Conservation (phyloP, 92 coral and sea anemone species). For the Palythoa grandiflora region DNA sequence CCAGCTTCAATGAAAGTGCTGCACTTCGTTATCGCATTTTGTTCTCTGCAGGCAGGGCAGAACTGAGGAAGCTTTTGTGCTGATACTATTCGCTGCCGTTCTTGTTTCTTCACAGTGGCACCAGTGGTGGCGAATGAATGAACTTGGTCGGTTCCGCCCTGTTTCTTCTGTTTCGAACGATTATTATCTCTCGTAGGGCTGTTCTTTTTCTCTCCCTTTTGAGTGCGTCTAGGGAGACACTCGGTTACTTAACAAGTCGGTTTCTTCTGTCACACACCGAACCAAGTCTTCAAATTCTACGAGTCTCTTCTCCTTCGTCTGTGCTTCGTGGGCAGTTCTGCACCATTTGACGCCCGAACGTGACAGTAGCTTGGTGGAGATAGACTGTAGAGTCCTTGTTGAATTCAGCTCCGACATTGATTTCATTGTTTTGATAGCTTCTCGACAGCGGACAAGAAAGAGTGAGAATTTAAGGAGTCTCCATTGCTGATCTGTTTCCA, state of each 20-base stretch:
- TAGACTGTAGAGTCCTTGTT: slow-evolving; percentile 40
- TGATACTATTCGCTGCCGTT: neutral
- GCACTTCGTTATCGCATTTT: slow-evolving; percentile 63
- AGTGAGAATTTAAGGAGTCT: slow-evolving; percentile 72
- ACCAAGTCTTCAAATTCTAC: slow-evolving; percentile 59
- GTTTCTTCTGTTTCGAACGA: neutral
- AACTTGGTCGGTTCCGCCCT: neutral
- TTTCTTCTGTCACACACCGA: slow-evolving; percentile 61
- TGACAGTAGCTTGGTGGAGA: slow-evolving; percentile 63
- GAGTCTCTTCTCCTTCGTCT: slow-evolving; percentile 32
- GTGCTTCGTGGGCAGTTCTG: slow-evolving; percentile 65
- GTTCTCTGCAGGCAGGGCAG: slow-evolving; percentile 59
- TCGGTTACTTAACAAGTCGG: slow-evolving; percentile 80
- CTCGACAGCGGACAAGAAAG: slow-evolving; percentile 70
- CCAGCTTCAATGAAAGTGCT: slow-evolving; percentile 26
- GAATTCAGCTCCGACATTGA: slow-evolving; percentile 68
- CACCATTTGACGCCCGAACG: slow-evolving; percentile 75
- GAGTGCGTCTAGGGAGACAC: slow-evolving; percentile 67
- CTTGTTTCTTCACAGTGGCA: neutral
- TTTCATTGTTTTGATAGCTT: slow-evolving; percentile 60
- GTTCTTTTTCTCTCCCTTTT: slow-evolving; percentile 42
- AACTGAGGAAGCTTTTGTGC: neutral
- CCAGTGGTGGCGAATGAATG: slow-evolving; percentile 40
- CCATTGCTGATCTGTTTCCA: slow-evolving; percentile 76
- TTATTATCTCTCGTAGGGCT: neutral